phyloP scores from a whole-genome alignment of 1,140 invertebrate genomes.

The Penaeus indicus region DNA sequence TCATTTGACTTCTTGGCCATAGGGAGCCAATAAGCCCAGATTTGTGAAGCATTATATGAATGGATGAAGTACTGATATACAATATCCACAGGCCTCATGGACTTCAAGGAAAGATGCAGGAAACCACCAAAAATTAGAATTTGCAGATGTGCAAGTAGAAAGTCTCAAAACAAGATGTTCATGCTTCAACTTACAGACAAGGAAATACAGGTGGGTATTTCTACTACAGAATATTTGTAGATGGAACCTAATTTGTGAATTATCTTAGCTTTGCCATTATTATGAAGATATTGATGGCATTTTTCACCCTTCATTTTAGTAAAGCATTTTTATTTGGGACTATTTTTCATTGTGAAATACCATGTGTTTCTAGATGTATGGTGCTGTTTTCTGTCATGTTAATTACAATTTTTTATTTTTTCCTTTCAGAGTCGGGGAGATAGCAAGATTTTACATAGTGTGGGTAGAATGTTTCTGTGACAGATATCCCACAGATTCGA shows the following conservation, averaged over 20 bases:
- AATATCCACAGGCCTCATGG: constrained; percentile 78
- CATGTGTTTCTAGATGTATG: too few species aligned
- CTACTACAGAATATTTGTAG: background rate
- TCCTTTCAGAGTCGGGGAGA: constrained; percentile 51
- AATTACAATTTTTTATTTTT: background rate
- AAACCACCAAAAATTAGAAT: constrained; percentile 84
- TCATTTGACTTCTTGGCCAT: too few species aligned
- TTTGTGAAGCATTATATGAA: too few species aligned
- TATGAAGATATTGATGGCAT: too few species aligned
- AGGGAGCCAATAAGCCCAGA: too few species aligned
- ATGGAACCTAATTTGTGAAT: too few species aligned
- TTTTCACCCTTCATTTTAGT: too few species aligned
- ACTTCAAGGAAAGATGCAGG: constrained; percentile 85
- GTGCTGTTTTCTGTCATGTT: background rate
- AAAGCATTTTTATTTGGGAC: too few species aligned
- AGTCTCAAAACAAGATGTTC: constrained; percentile 79
- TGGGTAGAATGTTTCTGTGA: constrained; percentile 51
- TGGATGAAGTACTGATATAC: background rate
- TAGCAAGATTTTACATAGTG: constrained; percentile 47
- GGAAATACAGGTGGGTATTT: constrained; percentile 73
- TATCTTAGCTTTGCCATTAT: too few species aligned
- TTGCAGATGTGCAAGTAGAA: constrained; percentile 85
- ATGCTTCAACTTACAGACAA: constrained; percentile 80
- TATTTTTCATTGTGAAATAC: too few species aligned
- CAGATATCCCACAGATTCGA: constrained; percentile 52